phyloP scores from a whole-genome alignment of 2,888 invertebrate genomes.

The Machimus atricapillus region DNA sequence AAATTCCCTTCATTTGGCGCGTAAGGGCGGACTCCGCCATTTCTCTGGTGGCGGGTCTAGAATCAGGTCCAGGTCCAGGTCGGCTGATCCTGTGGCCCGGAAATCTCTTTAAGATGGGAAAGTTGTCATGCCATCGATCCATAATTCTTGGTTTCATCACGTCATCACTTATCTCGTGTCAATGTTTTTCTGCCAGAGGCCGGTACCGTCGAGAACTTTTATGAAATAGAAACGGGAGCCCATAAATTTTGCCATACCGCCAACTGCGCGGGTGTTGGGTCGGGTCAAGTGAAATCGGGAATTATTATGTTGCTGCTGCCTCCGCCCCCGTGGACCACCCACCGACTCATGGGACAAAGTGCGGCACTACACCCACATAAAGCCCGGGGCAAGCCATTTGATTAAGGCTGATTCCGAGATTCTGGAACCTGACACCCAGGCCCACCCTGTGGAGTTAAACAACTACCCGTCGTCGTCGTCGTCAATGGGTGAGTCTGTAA shows the following conservation, averaged over 20 bases:
- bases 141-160: conserved; percentile 34
- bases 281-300: conserved; percentile 29
- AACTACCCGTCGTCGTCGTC: not conserved
- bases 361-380: not conserved
- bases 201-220: conserved; percentile 6
- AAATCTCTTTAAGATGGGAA: conserved; percentile 13
- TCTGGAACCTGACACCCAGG: conserved; percentile 7
- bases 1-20: conserved; percentile 29
- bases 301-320: conserved; percentile 3
- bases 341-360: not conserved
- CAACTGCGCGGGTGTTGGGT: not conserved
- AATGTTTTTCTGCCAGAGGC: conserved; percentile 5
- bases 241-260: conserved; percentile 21
- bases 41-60: not conserved
- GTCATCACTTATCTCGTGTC: conserved; percentile 35
- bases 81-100: not conserved
- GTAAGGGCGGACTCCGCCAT: not conserved
- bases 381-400: conserved; percentile 13
- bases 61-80: not conserved
- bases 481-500: not conserved
- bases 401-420: conserved; percentile 25
- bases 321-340: not conserved
- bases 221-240: conserved; percentile 20
- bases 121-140: conserved; percentile 33
- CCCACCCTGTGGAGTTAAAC: not conserved